Evolutionary conservation across 2,113 vertebrate species (phyloP).

Genomic region (Macroglossus sobrinus): DNA sequence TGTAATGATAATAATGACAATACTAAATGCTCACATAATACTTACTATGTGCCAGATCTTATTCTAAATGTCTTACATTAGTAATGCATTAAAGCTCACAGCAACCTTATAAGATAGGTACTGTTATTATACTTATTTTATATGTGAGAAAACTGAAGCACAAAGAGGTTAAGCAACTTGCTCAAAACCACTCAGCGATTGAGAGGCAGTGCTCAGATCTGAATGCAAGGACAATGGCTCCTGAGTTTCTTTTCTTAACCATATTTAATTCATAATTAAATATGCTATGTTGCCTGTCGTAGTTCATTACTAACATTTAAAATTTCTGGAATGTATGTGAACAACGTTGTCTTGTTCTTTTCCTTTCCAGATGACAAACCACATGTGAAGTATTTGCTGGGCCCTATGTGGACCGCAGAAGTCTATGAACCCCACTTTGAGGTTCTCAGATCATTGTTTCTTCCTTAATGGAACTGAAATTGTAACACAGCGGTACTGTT

Average conservation of each 20-base stretch:
- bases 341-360: background rate
- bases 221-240: background rate
- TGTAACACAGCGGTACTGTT: background rate
- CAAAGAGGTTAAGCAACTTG: background rate
- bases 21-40: background rate
- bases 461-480: background rate
- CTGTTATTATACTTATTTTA: background rate
- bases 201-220: background rate
- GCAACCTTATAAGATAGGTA: background rate
- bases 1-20: background rate
- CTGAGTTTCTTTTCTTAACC: background rate
- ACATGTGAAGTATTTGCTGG: background rate
- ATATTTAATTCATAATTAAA: background rate
- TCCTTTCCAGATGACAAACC: background rate
- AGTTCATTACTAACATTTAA: background rate
- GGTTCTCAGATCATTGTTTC: background rate
- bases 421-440: background rate
- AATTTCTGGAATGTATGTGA: background rate
- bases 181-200: background rate
- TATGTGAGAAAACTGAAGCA: background rate
- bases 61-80: background rate
- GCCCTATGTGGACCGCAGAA: background rate
- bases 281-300: background rate
- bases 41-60: background rate
- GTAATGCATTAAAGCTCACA: background rate